Base-by-base conservation (phyloP, 2,888 invertebrate genomes). In the Fissipunctia ypsillon region DNA sequence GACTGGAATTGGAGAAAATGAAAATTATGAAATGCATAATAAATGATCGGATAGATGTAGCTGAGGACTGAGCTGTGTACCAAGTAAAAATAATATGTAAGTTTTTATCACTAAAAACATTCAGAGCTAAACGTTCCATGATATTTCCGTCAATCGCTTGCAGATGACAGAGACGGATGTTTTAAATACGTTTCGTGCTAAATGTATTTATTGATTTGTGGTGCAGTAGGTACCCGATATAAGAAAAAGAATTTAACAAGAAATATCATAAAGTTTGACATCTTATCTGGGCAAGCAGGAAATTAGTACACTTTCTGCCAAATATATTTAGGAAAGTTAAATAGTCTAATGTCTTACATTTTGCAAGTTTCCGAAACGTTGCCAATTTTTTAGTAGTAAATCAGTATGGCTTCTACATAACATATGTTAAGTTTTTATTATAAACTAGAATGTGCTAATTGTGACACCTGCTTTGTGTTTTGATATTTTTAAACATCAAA, bases 321-420 rank as follows among this genome's bases (percentile, higher is more conserved):
- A 25, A 70, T 56, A 28, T 12, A 38, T 35, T 56, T 28, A 16
- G 28, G 41, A 52, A 31, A 52, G 0, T 54, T 69, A 41, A 50
- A 68, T n/a, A 50, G 16, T 16, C 67, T 67, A 16, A 50, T 50
- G 22, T 41, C 38, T n/a, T 45, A 31, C 3, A 35, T n/a, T 16
- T 73, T 6, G 22, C 35, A 45, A 43, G 50, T 43, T 73, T 54
- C 31, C n/a, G 22, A 41, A 75, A 31, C 19, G 45, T 45, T 56
- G 45, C 19, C 54, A 48, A 65, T 25, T 43, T 38, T 19, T 60
- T 22, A 3, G 28, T 19, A 48, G 5, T 48, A 25, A 41, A 68
- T 43, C 16, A 19, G 12, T 12, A n/a, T 22, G 22, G 22, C 38
- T 25, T 48, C 22, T 60, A 19, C 0, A 7, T 25, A 19, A 6